Evolutionary conservation across 2,888 invertebrate genomes (phyloP).

Genomic region (Limnephilus marmoratus): DNA sequence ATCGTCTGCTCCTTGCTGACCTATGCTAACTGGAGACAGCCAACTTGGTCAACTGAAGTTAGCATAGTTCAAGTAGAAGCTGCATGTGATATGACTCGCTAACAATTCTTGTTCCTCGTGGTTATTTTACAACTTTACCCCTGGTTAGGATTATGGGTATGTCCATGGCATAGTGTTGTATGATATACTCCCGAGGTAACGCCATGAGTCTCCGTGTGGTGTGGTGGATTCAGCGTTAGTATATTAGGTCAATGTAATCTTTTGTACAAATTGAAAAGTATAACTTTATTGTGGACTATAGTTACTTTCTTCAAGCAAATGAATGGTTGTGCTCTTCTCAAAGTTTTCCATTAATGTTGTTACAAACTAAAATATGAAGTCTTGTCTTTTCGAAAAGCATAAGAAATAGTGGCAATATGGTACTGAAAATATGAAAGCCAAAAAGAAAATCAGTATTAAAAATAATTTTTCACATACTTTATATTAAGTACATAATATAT

Average conservation of each 20-base stretch:
- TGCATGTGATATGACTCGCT: constrained; percentile 53
- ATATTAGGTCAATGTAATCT: background rate
- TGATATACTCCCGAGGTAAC: background rate
- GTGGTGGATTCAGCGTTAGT: background rate
- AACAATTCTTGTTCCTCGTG: constrained; percentile 51
- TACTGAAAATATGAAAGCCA: constrained; percentile 58
- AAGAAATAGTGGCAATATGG: constrained; percentile 53
- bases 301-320: constrained; percentile 53
- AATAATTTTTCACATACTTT: constrained; percentile 35
- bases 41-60: background rate
- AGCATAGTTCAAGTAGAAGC: background rate
- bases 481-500: background rate
- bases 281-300: constrained; percentile 32
- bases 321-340: constrained; percentile 58
- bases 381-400: constrained; percentile 34
- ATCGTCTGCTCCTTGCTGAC: background rate
- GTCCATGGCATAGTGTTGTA: background rate
- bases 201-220: background rate
- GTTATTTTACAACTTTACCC: background rate
- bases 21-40: background rate
- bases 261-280: constrained; percentile 43
- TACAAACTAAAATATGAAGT: constrained; percentile 47
- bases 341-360: constrained; percentile 54
- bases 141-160: background rate
- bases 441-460: constrained; percentile 59